Evolutionary conservation across 2,888 invertebrate genomes (phyloP).

Genomic region (Chymomyza procnemis): DNA sequence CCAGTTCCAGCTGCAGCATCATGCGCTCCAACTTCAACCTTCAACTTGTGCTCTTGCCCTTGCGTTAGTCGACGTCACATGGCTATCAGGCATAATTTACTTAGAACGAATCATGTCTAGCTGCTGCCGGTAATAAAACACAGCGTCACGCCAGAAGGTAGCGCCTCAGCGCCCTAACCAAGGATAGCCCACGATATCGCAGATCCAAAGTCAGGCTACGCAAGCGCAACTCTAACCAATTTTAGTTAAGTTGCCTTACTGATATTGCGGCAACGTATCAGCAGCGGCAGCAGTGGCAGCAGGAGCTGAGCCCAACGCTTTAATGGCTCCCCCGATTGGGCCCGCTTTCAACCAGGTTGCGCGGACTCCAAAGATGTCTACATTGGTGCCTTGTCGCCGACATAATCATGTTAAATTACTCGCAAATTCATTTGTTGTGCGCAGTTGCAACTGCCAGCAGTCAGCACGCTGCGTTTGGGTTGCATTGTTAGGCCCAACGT

Average conservation of each 20-base stretch:
- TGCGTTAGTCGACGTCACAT: conserved; percentile 42
- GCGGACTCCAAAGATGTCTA: conserved; percentile 54
- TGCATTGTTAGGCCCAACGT: conserved; percentile 54
- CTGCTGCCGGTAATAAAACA: conserved; percentile 62
- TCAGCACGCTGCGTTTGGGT: conserved; percentile 22
- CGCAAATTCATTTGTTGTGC: conserved; percentile 75
- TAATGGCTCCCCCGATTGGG: neutral
- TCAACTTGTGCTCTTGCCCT: conserved; percentile 16
- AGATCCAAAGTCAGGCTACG: neutral
- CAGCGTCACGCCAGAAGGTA: conserved; percentile 3
- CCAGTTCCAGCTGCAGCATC: conserved; percentile 11
- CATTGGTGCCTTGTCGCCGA: conserved; percentile 69
- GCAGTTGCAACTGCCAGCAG: conserved; percentile 46
- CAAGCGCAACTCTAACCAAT: conserved; percentile 65
- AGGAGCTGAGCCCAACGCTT: conserved; percentile 4
- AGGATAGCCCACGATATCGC: neutral
- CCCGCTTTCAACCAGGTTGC: neutral
- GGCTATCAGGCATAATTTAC: conserved; percentile 72
- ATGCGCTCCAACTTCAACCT: conserved; percentile 19
- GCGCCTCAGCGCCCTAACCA: neutral
- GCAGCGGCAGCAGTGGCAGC: too few relatives aligned
- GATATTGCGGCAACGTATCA: conserved; percentile 15
- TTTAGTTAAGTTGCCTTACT: conserved; percentile 36
- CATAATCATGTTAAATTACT: conserved; percentile 77
- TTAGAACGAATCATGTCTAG: conserved; percentile 72